A percentile compares a stretch with the other conserved stretches of the same genome.
phyloP scores from a whole-genome alignment of 2,888 invertebrate genomes.

The Lepidochrysops patricia region DNA sequence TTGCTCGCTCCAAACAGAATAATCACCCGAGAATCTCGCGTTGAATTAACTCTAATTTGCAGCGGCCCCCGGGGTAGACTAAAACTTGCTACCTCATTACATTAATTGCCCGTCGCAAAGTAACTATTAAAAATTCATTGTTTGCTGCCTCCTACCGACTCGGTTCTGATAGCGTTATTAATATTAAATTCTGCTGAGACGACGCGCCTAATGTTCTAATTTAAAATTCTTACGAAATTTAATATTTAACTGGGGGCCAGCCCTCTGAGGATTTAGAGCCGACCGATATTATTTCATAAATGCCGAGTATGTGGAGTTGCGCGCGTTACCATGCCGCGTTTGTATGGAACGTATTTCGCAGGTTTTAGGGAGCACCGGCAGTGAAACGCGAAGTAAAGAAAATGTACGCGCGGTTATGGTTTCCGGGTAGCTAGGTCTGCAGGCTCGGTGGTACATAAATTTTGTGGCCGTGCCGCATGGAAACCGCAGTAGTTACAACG shows the following conservation, averaged over 20 bases:
- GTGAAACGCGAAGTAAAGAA: slow-evolving; percentile 40
- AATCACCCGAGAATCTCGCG: slow-evolving; percentile 35
- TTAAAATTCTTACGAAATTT: slow-evolving; percentile 70
- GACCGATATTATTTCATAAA: slow-evolving; percentile 37
- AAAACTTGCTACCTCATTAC: slow-evolving; percentile 58
- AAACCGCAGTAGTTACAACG: slow-evolving; percentile 61
- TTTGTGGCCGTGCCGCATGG: slow-evolving; percentile 64
- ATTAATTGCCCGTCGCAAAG: slow-evolving; percentile 57
- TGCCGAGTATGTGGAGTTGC: slow-evolving; percentile 48
- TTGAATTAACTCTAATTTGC: slow-evolving; percentile 40
- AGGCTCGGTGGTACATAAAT: slow-evolving; percentile 67
- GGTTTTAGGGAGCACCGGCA: slow-evolving; percentile 35
- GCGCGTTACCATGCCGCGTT: slow-evolving; percentile 44
- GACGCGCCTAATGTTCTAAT: slow-evolving; percentile 61
- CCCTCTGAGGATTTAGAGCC: slow-evolving; percentile 43
- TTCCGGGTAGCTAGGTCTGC: slow-evolving; percentile 53
- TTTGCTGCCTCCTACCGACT: slow-evolving; percentile 47
- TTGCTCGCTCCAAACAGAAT: slow-evolving; percentile 26
- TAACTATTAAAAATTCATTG: slow-evolving; percentile 68
- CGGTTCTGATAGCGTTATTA: slow-evolving; percentile 57
- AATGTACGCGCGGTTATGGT: slow-evolving; percentile 40
- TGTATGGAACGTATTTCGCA: slow-evolving; percentile 25
- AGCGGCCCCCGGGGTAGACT: slow-evolving; percentile 32
- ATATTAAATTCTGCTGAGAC: slow-evolving; percentile 63
- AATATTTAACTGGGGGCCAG: slow-evolving; percentile 58